Percentiles rank a stretch among this genome's conserved stretches.
These are phyloP conservation scores for Periophthalmus modestus DNA, from an alignment of 2,113 vertebrate species.

Conservation along the genomic window DNA sequence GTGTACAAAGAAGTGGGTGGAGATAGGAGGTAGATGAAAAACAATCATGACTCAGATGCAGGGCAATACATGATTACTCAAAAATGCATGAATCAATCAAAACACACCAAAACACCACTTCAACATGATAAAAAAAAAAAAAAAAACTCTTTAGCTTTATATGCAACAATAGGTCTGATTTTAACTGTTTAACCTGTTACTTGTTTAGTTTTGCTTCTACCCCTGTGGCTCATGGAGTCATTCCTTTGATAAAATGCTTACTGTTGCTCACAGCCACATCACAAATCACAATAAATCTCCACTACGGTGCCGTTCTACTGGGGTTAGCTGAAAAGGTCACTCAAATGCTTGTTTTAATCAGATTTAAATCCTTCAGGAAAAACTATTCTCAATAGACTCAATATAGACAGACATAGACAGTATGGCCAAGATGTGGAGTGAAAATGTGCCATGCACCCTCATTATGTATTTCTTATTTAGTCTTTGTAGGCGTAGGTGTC, in stretches of 20 bases:
- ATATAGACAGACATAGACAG: not conserved
- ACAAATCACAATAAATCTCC: constrained; percentile 13
- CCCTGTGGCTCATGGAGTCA: not conserved
- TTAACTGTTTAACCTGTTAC: not conserved
- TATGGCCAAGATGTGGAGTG: not conserved
- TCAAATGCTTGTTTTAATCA: not conserved
- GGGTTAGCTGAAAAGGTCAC: not conserved
- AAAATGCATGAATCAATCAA: too few species aligned
- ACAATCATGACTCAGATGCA: too few species aligned
- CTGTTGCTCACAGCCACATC: not conserved
- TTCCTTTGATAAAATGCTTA: constrained; percentile 6
- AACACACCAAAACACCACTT: too few species aligned
- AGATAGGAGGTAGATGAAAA: too few species aligned
- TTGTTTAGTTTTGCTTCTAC: not conserved
- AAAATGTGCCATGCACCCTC: not conserved
- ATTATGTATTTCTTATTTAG: not conserved
- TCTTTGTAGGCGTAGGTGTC: not conserved
- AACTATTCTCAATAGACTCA: not conserved
- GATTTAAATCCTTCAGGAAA: not conserved
- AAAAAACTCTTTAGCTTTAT: too few species aligned
- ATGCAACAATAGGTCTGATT: too few species aligned
- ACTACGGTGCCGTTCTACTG: not conserved
- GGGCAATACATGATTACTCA: too few species aligned
- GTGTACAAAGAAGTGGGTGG: too few species aligned
- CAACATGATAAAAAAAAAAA: too few species aligned